Conservation (phyloP, 2,888 invertebrate genomes). For the Xestia sexstrigata region DNA sequence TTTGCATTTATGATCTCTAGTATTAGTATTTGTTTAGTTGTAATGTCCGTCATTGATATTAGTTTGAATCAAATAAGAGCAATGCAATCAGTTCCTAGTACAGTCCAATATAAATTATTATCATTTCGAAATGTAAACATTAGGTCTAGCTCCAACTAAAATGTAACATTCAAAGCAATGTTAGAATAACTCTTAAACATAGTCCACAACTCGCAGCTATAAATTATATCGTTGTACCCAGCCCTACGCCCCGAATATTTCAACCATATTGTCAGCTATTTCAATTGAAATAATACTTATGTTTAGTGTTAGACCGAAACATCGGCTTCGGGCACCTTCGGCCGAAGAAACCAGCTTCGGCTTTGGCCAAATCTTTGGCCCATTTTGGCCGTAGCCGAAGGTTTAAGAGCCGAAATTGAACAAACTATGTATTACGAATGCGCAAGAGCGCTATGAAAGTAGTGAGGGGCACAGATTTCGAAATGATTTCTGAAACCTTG, state of each 20-base stretch:
- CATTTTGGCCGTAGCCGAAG: background rate
- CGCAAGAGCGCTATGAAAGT: background rate
- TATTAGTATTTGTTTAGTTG: background rate
- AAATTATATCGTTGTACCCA: slow-evolving; percentile 50
- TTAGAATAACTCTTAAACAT: slow-evolving; percentile 39
- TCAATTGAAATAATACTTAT: slow-evolving; percentile 57
- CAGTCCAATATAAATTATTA: background rate
- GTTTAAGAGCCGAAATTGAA: background rate
- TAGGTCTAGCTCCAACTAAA: slow-evolving; percentile 13
- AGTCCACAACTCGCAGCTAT: slow-evolving; percentile 26
- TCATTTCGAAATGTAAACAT: background rate
- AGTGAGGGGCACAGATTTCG: background rate
- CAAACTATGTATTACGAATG: background rate
- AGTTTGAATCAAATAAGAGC: background rate
- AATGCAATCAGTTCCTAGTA: background rate
- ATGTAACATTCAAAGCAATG: slow-evolving; percentile 24
- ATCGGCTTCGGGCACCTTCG: background rate
- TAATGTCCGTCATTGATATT: background rate
- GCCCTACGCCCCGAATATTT: slow-evolving; percentile 57
- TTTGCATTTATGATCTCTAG: background rate
- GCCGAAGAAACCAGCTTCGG: background rate
- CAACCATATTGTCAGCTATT: slow-evolving; percentile 61
- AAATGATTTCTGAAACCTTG: too few species aligned
- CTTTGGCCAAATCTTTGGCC: background rate
- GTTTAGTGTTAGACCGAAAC: background rate